Evolutionary conservation across 2,888 invertebrate genomes (phyloP), one percentile per base, ranked within the genome.

Genomic region (Caenorhabditis doughertyi): DNA sequence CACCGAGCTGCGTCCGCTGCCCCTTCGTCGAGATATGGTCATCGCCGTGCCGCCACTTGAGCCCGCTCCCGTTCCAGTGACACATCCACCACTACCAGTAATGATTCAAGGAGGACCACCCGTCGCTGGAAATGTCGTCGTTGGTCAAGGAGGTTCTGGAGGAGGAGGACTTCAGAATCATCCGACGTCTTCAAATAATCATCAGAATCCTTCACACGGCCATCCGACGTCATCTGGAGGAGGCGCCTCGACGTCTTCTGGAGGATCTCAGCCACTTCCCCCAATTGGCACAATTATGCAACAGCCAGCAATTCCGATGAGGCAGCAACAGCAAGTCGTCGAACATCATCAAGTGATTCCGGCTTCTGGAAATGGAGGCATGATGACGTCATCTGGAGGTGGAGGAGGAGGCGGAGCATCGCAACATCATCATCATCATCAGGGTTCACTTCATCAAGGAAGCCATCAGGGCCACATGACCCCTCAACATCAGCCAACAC

Each of bases 11-110:
- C 27, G 32, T 1, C 49, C 79, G n/a, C 32, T 65, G 49, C 68
- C 65, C 0, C 18, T 39, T 0, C 58, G 76, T 3, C 47, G 51
- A 13, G 58, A 68, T 1, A 76, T 76, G 76, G 29, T 47, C 4
- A 58, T 82, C 21, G 62, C 64, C 1, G 71, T 82, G 25, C 77
- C 77, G 13, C 67, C 73, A 23, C 53, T 73, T 1, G 16, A 2
- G 9, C 51, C 27, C 25, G 25, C 49, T 27, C 29, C 49, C 39
- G 23, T 47, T 29, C 7, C 62, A 23, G 39, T 44, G 16, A 18
- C 53, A 0, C 60, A 23, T 4, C 56, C 39, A 9, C 32, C 32
- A 9, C 32, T 9, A 32, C 32, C 32, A 9, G 5, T 9, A 7
- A 7, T 9, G 32, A 32, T 4, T 32, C 32, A 32, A 39, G 39